Percentiles rank a stretch among this genome's conserved stretches.
phyloP scores from a whole-genome alignment of 2,113 vertebrate genomes.

The Vicugna pacos region DNA sequence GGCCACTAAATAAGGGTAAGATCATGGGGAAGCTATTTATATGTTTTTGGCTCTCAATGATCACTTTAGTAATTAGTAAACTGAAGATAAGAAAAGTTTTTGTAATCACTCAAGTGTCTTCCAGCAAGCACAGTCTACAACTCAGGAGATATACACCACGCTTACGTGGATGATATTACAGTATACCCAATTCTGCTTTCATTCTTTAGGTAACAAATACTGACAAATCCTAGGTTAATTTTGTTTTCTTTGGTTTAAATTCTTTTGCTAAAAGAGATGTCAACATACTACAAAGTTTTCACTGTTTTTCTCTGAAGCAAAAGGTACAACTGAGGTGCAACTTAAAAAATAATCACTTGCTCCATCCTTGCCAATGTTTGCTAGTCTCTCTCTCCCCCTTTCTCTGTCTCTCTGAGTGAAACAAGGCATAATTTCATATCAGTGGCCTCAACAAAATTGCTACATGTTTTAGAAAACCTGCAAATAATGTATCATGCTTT shows the following conservation, averaged over 20 bases:
- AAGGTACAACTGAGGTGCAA: not conserved
- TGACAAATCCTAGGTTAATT: not conserved
- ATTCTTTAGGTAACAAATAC: not conserved
- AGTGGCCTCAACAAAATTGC: not conserved
- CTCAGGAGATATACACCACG: not conserved
- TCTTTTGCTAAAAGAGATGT: conserved; percentile 8
- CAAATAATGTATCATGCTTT: not conserved
- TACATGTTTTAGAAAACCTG: not conserved
- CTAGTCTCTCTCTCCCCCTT: not conserved
- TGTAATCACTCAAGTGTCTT: not conserved
- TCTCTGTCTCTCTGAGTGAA: not conserved
- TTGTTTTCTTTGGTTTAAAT: conserved; percentile 17
- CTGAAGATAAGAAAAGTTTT: not conserved
- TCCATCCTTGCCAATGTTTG: not conserved
- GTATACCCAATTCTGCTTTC: not conserved
- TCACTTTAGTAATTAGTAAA: conserved; percentile 8
- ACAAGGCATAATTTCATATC: not conserved
- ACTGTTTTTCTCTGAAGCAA: conserved; percentile 54
- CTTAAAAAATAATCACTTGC: not conserved
- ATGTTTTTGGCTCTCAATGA: not conserved
- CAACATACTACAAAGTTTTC: conserved; percentile 13
- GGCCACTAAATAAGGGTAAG: not conserved
- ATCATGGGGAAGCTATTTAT: not conserved
- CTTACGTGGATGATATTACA: not conserved
- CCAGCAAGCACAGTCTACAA: not conserved